Evolutionary conservation across 2,888 invertebrate genomes (phyloP), one percentile per base, ranked within the genome.

Genomic region (Herminia tarsipennalis): DNA sequence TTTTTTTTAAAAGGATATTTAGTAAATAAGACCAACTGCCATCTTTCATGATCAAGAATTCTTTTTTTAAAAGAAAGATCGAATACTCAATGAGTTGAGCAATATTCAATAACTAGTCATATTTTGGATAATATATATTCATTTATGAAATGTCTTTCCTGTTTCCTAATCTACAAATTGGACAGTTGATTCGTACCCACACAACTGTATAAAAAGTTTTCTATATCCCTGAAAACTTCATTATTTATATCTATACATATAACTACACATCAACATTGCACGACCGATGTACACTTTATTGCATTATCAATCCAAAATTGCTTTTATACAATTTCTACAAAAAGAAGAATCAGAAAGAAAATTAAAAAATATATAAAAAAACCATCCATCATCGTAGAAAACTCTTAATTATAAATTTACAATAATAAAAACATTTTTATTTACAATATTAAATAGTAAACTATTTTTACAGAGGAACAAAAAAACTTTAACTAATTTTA

Each of bases 391-490:
- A 51, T 79, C 75, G 81, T 82, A 88, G 77, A 87, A 88, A 87
- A 85, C 78, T 59, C 68, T 72, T 74, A 79, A 77, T 83, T 84
- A 86, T 78, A 73, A 80, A 89, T 85, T 83, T 89, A 88, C 80
- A 87, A 81, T 81, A 85, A 83, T 86, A 88, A 86, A 87, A 88
- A 86, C 86, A 85, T 87, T 89, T 88, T 84, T 90, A 89, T 89
- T 81, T 90, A 90, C 89, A 90, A 59, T 66, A 65, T 88, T 87
- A 88, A 88, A 86, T 86, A 86, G 80, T 78, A 81, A 72, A 80
- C 81, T 78, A 76, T 83, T 84, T 86, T 86, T 90, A 90, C 89
- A 90, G 78, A 90, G 90, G 91, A 90, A 90, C 90, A 86, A 90
- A 89, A 82, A 78, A 66, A 60, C 83, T 84, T 87, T 73, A 86